These are phyloP conservation scores for Centropus unirufus DNA, from an alignment of 2,113 vertebrate genomes.

Conservation along the genomic window DNA sequence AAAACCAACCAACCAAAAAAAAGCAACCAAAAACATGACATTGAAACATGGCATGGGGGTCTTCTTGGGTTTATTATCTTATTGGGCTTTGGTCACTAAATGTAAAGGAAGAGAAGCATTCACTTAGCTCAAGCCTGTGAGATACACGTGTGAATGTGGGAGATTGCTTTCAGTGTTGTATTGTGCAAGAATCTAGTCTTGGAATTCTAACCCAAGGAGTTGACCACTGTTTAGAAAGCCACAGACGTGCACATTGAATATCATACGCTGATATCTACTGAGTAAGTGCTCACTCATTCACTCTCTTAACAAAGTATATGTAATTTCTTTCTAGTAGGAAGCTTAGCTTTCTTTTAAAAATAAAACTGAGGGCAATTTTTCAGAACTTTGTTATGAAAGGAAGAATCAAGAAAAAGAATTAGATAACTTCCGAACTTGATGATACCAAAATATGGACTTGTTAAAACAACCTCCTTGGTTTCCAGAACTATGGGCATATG, in stretches of 20 bases:
- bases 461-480: slow-evolving; percentile 24
- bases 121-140: neutral
- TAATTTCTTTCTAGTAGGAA: neutral
- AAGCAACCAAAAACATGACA: neutral
- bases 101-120: neutral
- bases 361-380: neutral
- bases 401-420: neutral
- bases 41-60: accelerated
- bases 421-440: neutral
- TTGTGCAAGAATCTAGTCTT: neutral
- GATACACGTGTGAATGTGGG: neutral
- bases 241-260: neutral
- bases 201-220: neutral
- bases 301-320: neutral
- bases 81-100: neutral
- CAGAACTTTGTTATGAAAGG: neutral
- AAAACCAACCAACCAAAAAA: neutral
- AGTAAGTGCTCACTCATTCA: neutral
- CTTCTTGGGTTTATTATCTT: neutral
- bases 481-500: neutral
- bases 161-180: neutral
- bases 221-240: neutral
- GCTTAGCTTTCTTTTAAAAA: neutral
- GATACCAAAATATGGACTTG: neutral
- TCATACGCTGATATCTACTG: neutral